Conservation (phyloP, 2,888 invertebrate species). For the Cataglyphis altisquamis region DNA sequence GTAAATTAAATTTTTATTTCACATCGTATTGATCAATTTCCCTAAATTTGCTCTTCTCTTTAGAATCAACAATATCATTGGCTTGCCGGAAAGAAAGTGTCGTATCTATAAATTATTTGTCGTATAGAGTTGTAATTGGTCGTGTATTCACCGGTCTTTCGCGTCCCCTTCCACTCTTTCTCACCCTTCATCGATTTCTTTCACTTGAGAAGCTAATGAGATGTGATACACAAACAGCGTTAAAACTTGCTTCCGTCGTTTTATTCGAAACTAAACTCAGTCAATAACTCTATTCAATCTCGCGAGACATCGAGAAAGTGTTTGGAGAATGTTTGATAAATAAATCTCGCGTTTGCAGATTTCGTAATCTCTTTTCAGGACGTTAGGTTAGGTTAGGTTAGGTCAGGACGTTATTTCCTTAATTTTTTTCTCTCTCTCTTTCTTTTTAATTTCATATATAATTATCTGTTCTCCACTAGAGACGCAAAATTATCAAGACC, state of each 20-base stretch:
- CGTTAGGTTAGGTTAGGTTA: too few relatives aligned
- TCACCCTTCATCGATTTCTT: conserved; percentile 68
- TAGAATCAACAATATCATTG: conserved; percentile 17
- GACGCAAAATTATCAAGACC: background rate
- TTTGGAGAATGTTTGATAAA: background rate
- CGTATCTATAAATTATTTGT: conserved; percentile 84
- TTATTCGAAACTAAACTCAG: conserved; percentile 50
- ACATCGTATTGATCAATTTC: conserved; percentile 8
- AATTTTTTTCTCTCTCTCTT: background rate
- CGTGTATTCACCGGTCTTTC: conserved; percentile 79
- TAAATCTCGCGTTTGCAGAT: background rate
- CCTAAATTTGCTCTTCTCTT: background rate
- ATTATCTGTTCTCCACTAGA: background rate
- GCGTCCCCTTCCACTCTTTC: conserved; percentile 65
- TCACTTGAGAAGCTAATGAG: conserved; percentile 84
- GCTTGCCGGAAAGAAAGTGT: conserved; percentile 70
- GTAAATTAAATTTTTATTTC: background rate
- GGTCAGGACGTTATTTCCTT: background rate
- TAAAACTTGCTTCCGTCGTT: conserved; percentile 73
- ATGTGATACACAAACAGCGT: conserved; percentile 84
- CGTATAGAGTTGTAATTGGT: conserved; percentile 85
- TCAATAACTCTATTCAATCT: conserved; percentile 55
- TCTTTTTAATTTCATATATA: background rate
- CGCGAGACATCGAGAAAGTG: background rate
- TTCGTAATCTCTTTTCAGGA: background rate